phyloP scores from a whole-genome alignment of 2,797 vertebrate genomes.

The Lagorchestes hirsutus region DNA sequence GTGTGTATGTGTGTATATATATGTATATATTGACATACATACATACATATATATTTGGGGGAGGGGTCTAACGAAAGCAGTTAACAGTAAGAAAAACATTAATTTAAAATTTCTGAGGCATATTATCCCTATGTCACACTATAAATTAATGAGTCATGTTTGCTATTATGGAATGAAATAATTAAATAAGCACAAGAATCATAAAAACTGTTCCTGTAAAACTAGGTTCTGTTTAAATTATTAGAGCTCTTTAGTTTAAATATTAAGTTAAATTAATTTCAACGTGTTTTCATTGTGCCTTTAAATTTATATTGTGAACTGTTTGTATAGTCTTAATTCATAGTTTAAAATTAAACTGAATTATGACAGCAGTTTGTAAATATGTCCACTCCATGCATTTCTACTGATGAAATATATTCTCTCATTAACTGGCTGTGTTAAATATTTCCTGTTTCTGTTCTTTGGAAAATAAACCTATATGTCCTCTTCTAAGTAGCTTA shows the following conservation, averaged over 20 bases:
- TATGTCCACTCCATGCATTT: constrained; percentile 12
- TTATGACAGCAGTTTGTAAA: constrained; percentile 24
- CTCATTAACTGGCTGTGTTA: constrained; percentile 13
- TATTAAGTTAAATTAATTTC: constrained; percentile 25
- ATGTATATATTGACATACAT: too few species aligned
- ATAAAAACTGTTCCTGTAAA: background rate
- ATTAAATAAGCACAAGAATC: background rate
- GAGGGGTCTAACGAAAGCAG: background rate
- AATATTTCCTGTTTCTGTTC: background rate
- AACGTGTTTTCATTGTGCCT: constrained; percentile 30
- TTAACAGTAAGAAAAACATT: constrained; percentile 38
- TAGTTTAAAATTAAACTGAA: constrained; percentile 55
- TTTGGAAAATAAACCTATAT: constrained; percentile 2
- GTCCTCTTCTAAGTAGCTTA: constrained; percentile 17
- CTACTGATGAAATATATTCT: constrained; percentile 20
- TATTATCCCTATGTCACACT: background rate
- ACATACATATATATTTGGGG: too few species aligned
- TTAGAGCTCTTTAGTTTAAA: background rate
- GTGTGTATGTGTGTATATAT: too few species aligned
- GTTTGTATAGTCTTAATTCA: constrained; percentile 42
- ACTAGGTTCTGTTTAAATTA: background rate
- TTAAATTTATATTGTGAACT: background rate
- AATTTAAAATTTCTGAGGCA: constrained; percentile 9
- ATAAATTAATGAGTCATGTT: background rate
- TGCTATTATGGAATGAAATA: background rate